Percentiles rank a stretch among this genome's conserved stretches.
Evolutionary conservation across 2,113 vertebrate species (phyloP).

Genomic region (Smithornis capensis): DNA sequence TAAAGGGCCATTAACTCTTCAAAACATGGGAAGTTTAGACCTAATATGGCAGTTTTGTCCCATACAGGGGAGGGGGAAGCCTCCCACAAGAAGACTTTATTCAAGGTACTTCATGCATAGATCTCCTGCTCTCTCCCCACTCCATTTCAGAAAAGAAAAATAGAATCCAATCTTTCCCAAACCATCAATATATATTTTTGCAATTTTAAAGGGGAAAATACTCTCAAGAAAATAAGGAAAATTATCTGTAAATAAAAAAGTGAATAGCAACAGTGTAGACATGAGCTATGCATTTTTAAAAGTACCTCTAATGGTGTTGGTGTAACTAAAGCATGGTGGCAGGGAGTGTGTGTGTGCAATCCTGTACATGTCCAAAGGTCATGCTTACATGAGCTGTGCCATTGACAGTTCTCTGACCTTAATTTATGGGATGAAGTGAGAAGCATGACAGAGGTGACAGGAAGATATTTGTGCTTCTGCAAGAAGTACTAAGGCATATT

Average conservation of each 20-base stretch:
- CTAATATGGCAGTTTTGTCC: not conserved
- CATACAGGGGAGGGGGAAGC: not conserved
- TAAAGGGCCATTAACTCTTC: not conserved
- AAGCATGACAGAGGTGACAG: not conserved
- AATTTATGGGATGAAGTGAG: not conserved
- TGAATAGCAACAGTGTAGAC: not conserved
- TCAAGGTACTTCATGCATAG: not conserved
- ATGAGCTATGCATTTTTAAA: not conserved
- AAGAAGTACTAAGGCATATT: not conserved
- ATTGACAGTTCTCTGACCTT: not conserved
- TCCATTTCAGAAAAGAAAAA: not conserved
- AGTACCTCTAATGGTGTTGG: not conserved
- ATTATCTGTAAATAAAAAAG: not conserved
- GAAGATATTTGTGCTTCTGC: not conserved
- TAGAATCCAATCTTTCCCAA: not conserved
- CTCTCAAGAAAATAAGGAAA: not conserved
- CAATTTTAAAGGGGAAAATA: not conserved
- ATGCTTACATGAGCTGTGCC: not conserved
- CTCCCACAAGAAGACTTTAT: not conserved
- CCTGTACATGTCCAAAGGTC: not conserved
- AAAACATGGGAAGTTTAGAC: not conserved
- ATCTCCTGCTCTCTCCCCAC: not conserved
- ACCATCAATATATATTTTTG: not conserved
- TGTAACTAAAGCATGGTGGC: not conserved
- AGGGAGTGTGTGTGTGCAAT: not conserved